A percentile compares a stretch with the other conserved stretches of the same genome.
Evolutionary conservation across 2,797 vertebrate species (phyloP).

Genomic region (Denticeps clupeoides): DNA sequence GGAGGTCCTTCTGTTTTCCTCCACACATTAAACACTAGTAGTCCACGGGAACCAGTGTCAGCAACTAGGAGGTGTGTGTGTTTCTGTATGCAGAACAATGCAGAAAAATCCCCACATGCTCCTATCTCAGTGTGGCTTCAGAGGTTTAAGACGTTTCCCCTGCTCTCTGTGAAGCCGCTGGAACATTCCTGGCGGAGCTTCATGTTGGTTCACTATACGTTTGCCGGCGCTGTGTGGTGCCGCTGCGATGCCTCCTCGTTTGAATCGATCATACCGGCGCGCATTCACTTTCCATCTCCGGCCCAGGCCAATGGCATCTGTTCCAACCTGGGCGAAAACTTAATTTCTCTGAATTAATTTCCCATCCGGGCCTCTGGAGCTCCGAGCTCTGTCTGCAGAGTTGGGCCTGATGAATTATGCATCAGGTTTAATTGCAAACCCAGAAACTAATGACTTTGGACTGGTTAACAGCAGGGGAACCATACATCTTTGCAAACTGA

Average conservation of each 20-base stretch:
- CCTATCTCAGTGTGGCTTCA: no score
- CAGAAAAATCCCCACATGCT: no score
- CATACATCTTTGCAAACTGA: slow-evolving; percentile 72
- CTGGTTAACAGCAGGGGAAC: slow-evolving; percentile 79
- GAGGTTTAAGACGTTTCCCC: no score
- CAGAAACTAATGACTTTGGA: slow-evolving; percentile 79
- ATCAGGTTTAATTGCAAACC: slow-evolving; percentile 79
- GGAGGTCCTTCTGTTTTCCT: no score
- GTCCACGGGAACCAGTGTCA: no score
- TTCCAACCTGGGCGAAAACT: slow-evolving; percentile 53
- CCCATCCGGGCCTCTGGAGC: slow-evolving; percentile 61
- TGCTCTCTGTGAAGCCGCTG: no score
- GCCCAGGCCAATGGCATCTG: slow-evolving; percentile 53
- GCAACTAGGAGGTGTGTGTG: no score
- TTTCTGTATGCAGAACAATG: no score
- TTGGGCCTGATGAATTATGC: slow-evolving; percentile 70
- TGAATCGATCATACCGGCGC: slow-evolving; percentile 4
- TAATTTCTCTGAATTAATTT: slow-evolving; percentile 68
- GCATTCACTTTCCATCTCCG: slow-evolving; percentile 33
- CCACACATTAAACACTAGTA: no score
- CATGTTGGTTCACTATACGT: no score
- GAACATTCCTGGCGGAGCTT: no score
- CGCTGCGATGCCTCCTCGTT: neutral
- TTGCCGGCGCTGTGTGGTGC: neutral
- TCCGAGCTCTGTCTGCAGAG: slow-evolving; percentile 58